Percentiles rank a stretch among this genome's conserved stretches.
Evolutionary conservation across 2,797 vertebrate species (phyloP).

Genomic region (Glyptemys insculpta): DNA sequence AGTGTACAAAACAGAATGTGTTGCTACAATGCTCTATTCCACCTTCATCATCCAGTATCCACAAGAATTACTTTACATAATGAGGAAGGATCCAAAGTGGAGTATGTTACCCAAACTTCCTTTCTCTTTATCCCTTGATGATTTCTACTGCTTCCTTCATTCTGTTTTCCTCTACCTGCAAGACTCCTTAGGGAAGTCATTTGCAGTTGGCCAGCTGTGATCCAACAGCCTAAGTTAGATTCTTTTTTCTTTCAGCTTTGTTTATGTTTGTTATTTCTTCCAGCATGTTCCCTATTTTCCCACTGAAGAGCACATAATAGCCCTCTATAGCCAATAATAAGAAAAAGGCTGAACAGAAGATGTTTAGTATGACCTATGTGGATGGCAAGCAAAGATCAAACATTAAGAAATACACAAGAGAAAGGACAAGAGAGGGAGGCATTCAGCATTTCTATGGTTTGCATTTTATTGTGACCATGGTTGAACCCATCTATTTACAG

Average conservation of each 20-base stretch:
- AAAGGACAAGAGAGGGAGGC: conserved; percentile 7
- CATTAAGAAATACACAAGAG: background rate
- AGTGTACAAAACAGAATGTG: background rate
- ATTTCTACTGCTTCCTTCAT: background rate
- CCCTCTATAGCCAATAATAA: conserved; percentile 40
- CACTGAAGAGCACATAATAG: conserved; percentile 41
- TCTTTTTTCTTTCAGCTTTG: conserved; percentile 14
- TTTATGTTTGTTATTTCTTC: conserved; percentile 54
- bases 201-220: conserved; percentile 17
- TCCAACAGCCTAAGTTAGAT: background rate
- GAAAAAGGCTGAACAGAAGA: conserved; percentile 44
- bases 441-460: conserved; percentile 61
- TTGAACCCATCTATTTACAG: conserved; percentile 82
- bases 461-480: conserved; percentile 74
- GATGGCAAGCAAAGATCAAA: background rate
- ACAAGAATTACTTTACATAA: background rate
- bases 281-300: conserved; percentile 43
- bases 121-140: background rate
- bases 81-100: background rate
- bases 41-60: background rate
- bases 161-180: conserved; percentile 11
- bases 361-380: conserved; percentile 30
- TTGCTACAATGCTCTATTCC: background rate
- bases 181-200: conserved; percentile 23
- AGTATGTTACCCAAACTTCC: background rate